Evolutionary conservation across 2,888 invertebrate genomes (phyloP).

Genomic region (Epistrophe grossulariae): DNA sequence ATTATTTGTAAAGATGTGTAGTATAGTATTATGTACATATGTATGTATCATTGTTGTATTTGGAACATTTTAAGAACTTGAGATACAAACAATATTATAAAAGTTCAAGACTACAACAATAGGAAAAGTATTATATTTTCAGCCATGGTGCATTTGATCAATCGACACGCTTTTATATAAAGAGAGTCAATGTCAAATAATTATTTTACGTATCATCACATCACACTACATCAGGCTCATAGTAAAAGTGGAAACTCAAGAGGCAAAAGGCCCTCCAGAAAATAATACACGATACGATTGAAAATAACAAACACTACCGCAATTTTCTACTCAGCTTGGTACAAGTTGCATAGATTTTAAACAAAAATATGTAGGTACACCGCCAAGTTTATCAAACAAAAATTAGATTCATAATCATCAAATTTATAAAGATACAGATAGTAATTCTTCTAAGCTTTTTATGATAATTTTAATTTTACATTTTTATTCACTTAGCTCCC

Average conservation of each 20-base stretch:
- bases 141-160: background rate
- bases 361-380: too few species aligned
- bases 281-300: background rate
- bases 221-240: background rate
- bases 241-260: background rate
- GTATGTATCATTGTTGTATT: too few species aligned
- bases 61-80: too few species aligned
- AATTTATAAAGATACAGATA: too few species aligned
- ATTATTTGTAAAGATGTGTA: too few species aligned
- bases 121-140: background rate
- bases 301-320: background rate
- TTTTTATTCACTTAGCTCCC: background rate
- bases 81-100: background rate
- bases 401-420: too few species aligned
- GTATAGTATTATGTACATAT: too few species aligned
- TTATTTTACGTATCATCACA: constrained; percentile 1
- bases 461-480: background rate
- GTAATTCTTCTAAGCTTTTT: too few species aligned
- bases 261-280: background rate
- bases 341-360: too few species aligned
- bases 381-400: too few species aligned
- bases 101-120: background rate
- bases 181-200: constrained; percentile 61
- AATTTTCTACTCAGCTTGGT: background rate
- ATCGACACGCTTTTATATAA: constrained; percentile 2